Evolutionary conservation across 2,113 vertebrate species (phyloP), one percentile per base, ranked within the genome.

Genomic region (Psophia crepitans): DNA sequence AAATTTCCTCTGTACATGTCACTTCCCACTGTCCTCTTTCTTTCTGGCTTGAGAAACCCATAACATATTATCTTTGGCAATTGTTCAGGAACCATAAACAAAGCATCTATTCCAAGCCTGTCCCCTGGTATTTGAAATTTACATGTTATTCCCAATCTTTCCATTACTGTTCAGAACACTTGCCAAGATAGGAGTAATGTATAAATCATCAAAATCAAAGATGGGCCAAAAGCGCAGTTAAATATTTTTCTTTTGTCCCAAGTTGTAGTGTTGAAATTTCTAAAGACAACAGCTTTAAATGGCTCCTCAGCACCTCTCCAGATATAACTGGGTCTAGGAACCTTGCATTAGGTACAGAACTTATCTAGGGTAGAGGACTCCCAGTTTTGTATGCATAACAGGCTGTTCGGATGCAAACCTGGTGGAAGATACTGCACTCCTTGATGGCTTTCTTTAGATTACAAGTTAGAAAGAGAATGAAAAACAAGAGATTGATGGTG

Each of bases 11-110:
- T 77, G 54, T 77, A 68, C 79, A 77, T 90, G 83, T 90, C 83
- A 92, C 43, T 94, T 91, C 69, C 44, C 22, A 0, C 76, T 90
- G 76, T 66, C 24, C 32, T 94, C 44, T 46, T 75, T 81, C 69
- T 39, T 87, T 85, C 95, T 93, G 69, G 53, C 76, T 92, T 89
- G 87, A 90, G 63, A 70, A 56, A 37, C 23, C 20, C 41, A 8
- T 96, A 84, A 88, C 60, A 64, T 95, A 74, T 70, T 93, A 21
- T 94, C 64, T 89, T 97, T 97, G 94, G 94, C 91, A 97, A 39
- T 24, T 79, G 32, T 90, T 94, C 68, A 84, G 63, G n/a, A 93
- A 65, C 91, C 91, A 83, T 83, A 97, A 96, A 43, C 48, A 87
- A 88, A 87, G 12, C 26, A 60, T 54, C 28, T 82, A 64, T 78